Percentiles rank a stretch among this genome's conserved stretches.
Evolutionary conservation across 2,888 invertebrate genomes (phyloP).

Genomic region (Copidosoma aretas): DNA sequence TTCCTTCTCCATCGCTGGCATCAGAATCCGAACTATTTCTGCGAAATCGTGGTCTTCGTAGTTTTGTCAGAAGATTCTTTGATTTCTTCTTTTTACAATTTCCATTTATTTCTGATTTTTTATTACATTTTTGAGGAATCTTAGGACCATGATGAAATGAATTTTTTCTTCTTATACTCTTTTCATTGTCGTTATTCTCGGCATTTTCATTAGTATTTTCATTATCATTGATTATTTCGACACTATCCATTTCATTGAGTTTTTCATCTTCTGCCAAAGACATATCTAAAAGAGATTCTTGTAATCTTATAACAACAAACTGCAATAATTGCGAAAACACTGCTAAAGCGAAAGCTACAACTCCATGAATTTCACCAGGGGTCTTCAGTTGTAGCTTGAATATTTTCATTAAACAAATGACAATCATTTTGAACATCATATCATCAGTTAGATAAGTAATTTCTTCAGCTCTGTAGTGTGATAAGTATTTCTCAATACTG

Average conservation of each 20-base stretch:
- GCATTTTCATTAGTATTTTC: constrained; percentile 26
- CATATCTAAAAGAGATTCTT: constrained; percentile 55
- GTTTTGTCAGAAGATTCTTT: constrained; percentile 55
- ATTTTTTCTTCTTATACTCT: constrained; percentile 1
- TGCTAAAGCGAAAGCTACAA: constrained; percentile 84
- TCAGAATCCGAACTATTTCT: constrained; percentile 60
- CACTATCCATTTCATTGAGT: neutral
- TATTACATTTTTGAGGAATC: constrained; percentile 3
- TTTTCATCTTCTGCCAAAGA: constrained; percentile 45
- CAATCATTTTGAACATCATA: constrained; percentile 81
- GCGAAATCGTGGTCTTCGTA: constrained; percentile 55
- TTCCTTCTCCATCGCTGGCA: constrained; percentile 54
- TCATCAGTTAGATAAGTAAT: constrained; percentile 60
- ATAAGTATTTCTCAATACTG: constrained; percentile 52
- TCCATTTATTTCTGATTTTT: constrained; percentile 37
- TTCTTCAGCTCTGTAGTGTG: constrained; percentile 50
- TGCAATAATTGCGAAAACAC: constrained; percentile 77
- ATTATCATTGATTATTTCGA: constrained; percentile 7
- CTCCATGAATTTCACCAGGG: constrained; percentile 81
- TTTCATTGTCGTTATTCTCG: constrained; percentile 39
- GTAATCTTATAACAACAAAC: constrained; percentile 54
- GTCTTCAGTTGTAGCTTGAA: constrained; percentile 76
- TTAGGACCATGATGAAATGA: neutral
- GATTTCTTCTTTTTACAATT: constrained; percentile 44
- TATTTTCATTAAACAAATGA: constrained; percentile 82